Conservation (phyloP, 2,888 invertebrate species). For the Pherbina coryleti region DNA sequence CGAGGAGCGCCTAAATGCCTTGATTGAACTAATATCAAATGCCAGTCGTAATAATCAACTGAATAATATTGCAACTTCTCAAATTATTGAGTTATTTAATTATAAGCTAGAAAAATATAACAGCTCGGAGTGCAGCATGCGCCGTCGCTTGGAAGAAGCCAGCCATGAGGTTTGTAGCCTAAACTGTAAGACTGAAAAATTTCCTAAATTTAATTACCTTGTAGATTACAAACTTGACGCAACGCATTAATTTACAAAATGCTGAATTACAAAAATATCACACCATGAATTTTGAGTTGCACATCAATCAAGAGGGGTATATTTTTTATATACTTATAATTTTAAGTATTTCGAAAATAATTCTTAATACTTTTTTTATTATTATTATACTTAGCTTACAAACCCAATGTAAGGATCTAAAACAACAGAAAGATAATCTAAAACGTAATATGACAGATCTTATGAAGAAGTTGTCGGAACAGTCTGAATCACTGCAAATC, state of each 20-base stretch:
- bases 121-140: slow-evolving; percentile 56
- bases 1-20: slow-evolving; percentile 60
- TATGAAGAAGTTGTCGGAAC: slow-evolving; percentile 63
- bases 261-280: slow-evolving; percentile 64
- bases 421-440: slow-evolving; percentile 61
- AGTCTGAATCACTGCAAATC: slow-evolving; percentile 59
- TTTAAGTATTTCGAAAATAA: background rate
- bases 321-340: slow-evolving; percentile 24
- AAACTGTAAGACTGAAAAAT: background rate
- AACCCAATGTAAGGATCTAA: slow-evolving; percentile 63
- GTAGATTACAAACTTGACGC: slow-evolving; percentile 61
- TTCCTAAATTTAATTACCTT: background rate
- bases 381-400: slow-evolving; percentile 61
- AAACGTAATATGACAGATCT: slow-evolving; percentile 62
- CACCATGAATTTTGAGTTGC: slow-evolving; percentile 65
- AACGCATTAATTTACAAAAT: slow-evolving; percentile 62
- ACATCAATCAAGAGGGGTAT: slow-evolving; percentile 65
- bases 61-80: slow-evolving; percentile 64
- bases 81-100: slow-evolving; percentile 66
- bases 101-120: slow-evolving; percentile 65
- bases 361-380: slow-evolving; percentile 39
- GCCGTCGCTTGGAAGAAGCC: slow-evolving; percentile 62
- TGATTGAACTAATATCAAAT: slow-evolving; percentile 59
- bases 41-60: slow-evolving; percentile 61
- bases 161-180: slow-evolving; percentile 54